Conservation (phyloP, 2,888 invertebrate species). For the Muschampia plurimacula region DNA sequence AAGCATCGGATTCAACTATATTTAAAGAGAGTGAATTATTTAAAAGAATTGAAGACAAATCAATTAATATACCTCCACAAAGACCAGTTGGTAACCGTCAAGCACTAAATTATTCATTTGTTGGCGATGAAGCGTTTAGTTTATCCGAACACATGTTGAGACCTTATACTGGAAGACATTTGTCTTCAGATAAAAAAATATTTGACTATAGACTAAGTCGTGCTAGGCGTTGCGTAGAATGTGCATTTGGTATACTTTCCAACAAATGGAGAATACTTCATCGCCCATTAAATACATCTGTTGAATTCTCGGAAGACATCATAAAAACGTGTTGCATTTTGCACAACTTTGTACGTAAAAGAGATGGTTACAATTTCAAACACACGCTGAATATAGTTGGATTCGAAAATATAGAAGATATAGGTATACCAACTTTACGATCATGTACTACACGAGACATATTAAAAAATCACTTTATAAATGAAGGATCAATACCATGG, state of each 20-base stretch:
- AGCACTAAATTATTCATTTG: conserved; percentile 27
- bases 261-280: conserved; percentile 33
- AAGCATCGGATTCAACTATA: conserved; percentile 41
- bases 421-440: too few species aligned
- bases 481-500: too few species aligned
- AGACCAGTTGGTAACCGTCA: conserved; percentile 10
- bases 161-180: conserved; percentile 47
- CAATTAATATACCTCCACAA: conserved; percentile 16
- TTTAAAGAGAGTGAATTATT: conserved; percentile 46
- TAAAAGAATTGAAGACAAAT: conserved; percentile 20
- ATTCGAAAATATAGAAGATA: too few species aligned
- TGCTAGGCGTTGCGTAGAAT: conserved; percentile 30
- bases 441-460: too few species aligned
- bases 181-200: conserved; percentile 37
- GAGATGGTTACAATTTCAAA: not conserved
- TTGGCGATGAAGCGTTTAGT: conserved; percentile 46
- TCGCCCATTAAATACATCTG: conserved; percentile 11
- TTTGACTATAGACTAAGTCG: conserved; percentile 42
- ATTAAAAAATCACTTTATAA: too few species aligned
- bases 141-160: conserved; percentile 44
- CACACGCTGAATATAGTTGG: too few species aligned
- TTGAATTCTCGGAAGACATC: not conserved
- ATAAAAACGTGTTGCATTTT: conserved; percentile 17
- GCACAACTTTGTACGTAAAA: conserved; percentile 17
- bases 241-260: conserved; percentile 31